These are phyloP conservation scores for Meleagris gallopavo DNA, from an alignment of 2,113 vertebrate species.

Conservation along the genomic window DNA sequence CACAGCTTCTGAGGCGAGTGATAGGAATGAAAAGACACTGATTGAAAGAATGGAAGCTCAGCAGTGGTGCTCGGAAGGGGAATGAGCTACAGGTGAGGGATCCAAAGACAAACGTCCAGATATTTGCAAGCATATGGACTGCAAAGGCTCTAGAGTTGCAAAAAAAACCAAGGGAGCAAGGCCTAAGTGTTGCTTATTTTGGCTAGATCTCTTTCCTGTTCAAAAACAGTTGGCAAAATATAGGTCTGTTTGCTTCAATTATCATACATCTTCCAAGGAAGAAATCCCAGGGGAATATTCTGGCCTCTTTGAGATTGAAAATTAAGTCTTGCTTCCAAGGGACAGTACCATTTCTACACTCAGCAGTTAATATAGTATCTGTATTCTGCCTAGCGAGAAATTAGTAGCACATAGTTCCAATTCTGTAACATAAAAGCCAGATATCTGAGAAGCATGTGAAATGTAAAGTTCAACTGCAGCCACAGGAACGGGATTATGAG, in stretches of 20 bases:
- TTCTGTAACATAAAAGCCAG: neutral
- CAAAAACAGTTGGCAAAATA: neutral
- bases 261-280: neutral
- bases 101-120: neutral
- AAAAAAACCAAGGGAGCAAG: neutral
- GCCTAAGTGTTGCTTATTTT: neutral
- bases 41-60: neutral
- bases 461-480: neutral
- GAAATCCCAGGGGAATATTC: neutral
- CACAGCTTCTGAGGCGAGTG: neutral
- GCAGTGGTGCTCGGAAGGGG: neutral
- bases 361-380: neutral
- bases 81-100: neutral
- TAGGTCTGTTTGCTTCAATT: neutral
- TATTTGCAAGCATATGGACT: neutral
- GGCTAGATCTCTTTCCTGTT: neutral
- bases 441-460: neutral
- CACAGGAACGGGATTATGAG: neutral
- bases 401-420: neutral
- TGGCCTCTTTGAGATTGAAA: neutral
- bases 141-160: neutral
- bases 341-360: neutral
- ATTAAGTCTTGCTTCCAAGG: neutral
- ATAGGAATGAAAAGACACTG: neutral
- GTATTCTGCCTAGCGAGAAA: neutral